These are phyloP conservation scores for Melanostoma scalare DNA, from an alignment of 2,888 invertebrate species.

Conservation along the genomic window DNA sequence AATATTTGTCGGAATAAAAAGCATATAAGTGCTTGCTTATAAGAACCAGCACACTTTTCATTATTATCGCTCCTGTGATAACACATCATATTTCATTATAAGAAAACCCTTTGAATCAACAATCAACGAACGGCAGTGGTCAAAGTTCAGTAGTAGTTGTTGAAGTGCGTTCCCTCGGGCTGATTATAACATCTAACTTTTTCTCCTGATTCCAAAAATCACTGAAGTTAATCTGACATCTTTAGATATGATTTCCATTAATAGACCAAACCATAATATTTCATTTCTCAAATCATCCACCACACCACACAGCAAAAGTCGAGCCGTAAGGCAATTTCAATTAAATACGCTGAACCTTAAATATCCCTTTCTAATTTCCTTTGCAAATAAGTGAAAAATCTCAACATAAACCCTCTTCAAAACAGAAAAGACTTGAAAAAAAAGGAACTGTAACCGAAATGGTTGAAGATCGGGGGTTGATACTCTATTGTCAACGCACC, in stretches of 20 bases:
- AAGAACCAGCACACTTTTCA: conserved; percentile 23
- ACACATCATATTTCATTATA: background rate
- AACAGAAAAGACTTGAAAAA: conserved; percentile 3
- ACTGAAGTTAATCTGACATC: conserved; percentile 53
- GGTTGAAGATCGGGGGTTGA: conserved; percentile 70
- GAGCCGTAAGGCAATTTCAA: conserved; percentile 36
- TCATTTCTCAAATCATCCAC: conserved; percentile 21
- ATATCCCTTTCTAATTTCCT: conserved; percentile 43
- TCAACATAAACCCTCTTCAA: conserved; percentile 40
- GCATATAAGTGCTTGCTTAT: background rate
- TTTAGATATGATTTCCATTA: conserved; percentile 46
- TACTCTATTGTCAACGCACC: conserved; percentile 61
- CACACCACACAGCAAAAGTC: background rate
- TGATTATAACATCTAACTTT: conserved; percentile 26
- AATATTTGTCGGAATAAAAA: conserved; percentile 1
- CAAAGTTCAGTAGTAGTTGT: conserved; percentile 26
- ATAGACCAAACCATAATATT: conserved; percentile 19
- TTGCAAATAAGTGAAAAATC: conserved; percentile 34
- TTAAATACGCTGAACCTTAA: conserved; percentile 38
- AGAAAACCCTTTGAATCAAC: conserved; percentile 8
- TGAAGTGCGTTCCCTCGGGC: conserved; percentile 21
- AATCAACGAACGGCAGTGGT: conserved; percentile 15
- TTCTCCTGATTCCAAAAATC: background rate
- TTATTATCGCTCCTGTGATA: background rate
- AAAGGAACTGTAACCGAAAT: conserved; percentile 58